These are phyloP conservation scores for Ditylenchus dipsaci DNA, from an alignment of 1,140 invertebrate species.

Conservation along the genomic window DNA sequence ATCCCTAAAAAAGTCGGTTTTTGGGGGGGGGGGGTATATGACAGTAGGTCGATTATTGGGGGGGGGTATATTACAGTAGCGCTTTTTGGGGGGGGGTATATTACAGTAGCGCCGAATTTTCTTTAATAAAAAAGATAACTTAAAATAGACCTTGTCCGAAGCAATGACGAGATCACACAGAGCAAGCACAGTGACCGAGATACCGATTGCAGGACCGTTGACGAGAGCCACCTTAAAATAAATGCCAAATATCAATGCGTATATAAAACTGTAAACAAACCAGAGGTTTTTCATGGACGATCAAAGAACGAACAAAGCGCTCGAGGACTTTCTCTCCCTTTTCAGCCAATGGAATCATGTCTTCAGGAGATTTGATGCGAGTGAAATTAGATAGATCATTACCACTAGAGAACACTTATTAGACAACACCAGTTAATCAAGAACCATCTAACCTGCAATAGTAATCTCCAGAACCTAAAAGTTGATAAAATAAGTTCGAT, in stretches of 20 bases:
- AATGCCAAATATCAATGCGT: background rate
- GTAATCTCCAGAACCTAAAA: constrained; percentile 27
- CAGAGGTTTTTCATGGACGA: constrained; percentile 81
- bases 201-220: constrained; percentile 59
- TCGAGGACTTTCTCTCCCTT: constrained; percentile 58
- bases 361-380: constrained; percentile 49
- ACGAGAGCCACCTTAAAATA: background rate
- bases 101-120: constrained; percentile 2
- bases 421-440: too few species aligned
- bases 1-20: too few species aligned
- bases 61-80: too few species aligned
- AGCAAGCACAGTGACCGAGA: constrained; percentile 74
- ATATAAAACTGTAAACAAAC: constrained; percentile 63
- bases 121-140: constrained; percentile 57
- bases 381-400: constrained; percentile 73
- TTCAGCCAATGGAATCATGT: constrained; percentile 59
- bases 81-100: too few species aligned
- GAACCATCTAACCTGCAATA: constrained; percentile 45
- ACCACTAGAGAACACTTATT: constrained; percentile 64
- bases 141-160: constrained; percentile 65
- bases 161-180: constrained; percentile 85
- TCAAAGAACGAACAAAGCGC: constrained; percentile 73
- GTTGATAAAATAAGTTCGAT: background rate
- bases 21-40: too few species aligned
- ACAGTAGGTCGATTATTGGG: too few species aligned